Evolutionary conservation across 2,113 vertebrate species (phyloP).

Genomic region (Eclectus roratus): DNA sequence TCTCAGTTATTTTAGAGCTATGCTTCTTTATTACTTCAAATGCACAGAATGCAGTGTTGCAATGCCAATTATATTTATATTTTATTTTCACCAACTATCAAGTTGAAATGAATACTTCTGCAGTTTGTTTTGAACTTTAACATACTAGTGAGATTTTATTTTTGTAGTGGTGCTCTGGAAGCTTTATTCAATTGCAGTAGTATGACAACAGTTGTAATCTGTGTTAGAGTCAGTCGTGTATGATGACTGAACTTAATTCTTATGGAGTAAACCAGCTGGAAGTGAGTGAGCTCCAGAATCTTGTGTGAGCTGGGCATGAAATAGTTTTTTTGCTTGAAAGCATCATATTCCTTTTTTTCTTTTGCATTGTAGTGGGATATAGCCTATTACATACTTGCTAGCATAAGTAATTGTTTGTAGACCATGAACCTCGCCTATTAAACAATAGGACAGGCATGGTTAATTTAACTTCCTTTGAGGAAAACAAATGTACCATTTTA

Average conservation of each 20-base stretch:
- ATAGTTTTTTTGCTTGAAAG: not conserved
- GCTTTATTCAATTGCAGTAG: not conserved
- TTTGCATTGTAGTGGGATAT: not conserved
- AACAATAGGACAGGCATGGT: not conserved
- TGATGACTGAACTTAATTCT: not conserved
- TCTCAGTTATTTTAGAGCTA: not conserved
- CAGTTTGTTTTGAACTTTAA: not conserved
- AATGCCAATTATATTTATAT: not conserved
- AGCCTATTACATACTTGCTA: not conserved
- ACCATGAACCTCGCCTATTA: not conserved
- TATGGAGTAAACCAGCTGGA: not conserved
- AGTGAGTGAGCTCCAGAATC: not conserved
- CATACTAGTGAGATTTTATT: not conserved
- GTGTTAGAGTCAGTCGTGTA: not conserved
- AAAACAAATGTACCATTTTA: not conserved
- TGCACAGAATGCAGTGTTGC: not conserved
- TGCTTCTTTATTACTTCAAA: not conserved
- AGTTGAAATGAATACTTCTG: not conserved
- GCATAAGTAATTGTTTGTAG: constrained; percentile 38
- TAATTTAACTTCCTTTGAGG: constrained; percentile 25
- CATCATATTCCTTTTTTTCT: not conserved
- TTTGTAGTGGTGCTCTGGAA: not conserved
- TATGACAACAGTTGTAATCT: not conserved
- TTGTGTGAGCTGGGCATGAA: not conserved
- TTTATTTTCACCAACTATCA: not conserved